phyloP scores from a whole-genome alignment of 2,888 invertebrate genomes.

The Tenthredo scrophulariae region DNA sequence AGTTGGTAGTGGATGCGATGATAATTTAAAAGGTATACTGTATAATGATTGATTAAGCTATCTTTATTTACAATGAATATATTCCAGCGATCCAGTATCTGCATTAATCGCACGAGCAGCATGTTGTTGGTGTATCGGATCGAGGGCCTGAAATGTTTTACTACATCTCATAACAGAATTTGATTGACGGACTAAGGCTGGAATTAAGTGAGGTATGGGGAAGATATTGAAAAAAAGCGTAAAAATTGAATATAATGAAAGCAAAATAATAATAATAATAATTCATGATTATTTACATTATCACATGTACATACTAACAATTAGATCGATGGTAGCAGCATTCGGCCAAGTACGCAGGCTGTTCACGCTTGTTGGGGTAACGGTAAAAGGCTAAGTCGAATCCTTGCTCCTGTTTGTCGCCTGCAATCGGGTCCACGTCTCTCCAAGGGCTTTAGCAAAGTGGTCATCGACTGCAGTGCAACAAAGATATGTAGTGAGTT shows the following conservation, averaged over 20 bases:
- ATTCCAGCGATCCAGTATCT: slow-evolving; percentile 45
- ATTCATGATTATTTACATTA: neutral
- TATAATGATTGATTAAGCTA: slow-evolving; percentile 41
- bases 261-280: neutral
- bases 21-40: neutral
- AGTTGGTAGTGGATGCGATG: neutral
- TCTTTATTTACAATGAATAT: slow-evolving; percentile 48
- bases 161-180: neutral
- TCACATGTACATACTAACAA: slow-evolving; percentile 45
- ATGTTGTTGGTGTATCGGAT: neutral
- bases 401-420: slow-evolving; percentile 73
- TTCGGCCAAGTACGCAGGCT: slow-evolving; percentile 7
- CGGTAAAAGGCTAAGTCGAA: slow-evolving; percentile 69
- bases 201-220: neutral
- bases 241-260: neutral
- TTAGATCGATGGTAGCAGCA: slow-evolving; percentile 43
- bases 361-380: neutral
- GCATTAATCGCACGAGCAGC: neutral
- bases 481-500: slow-evolving; percentile 52
- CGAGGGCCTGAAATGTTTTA: slow-evolving; percentile 27
- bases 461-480: slow-evolving; percentile 73
- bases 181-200: neutral
- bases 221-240: neutral
- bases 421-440: slow-evolving; percentile 77
- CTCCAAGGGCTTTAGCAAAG: slow-evolving; percentile 76